phyloP scores from a whole-genome alignment of 2,797 vertebrate species.

The Nasua narica region DNA sequence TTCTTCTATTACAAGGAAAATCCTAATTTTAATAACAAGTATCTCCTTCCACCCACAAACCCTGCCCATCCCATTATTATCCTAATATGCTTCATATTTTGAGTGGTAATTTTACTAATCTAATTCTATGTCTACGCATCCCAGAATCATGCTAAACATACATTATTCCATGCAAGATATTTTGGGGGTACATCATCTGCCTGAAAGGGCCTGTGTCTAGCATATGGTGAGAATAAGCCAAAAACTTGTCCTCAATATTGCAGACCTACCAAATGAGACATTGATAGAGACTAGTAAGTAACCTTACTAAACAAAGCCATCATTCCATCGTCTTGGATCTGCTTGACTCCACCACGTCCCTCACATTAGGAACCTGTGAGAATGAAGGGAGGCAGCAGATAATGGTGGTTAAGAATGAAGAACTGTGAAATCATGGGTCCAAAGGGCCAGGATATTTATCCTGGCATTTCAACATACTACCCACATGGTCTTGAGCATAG shows the following conservation, averaged over 20 bases:
- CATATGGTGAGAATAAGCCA: background rate
- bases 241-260: background rate
- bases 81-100: background rate
- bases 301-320: background rate
- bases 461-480: background rate
- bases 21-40: background rate
- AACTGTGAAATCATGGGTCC: background rate
- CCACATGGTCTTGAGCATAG: background rate
- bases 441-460: background rate
- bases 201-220: background rate
- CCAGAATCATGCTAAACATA: background rate
- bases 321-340: background rate
- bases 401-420: background rate
- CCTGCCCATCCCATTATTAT: background rate
- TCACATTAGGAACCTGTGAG: background rate
- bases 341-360: rapidly evolving
- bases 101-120: background rate
- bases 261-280: background rate
- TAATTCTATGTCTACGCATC: background rate
- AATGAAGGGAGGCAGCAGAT: background rate
- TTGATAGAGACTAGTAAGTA: background rate
- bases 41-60: background rate
- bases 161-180: background rate
- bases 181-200: background rate
- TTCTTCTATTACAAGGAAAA: background rate